Percentiles rank a stretch among this genome's conserved stretches.
These are phyloP conservation scores for Silvanus unidentatus DNA, from an alignment of 2,888 invertebrate genomes.

Conservation along the genomic window DNA sequence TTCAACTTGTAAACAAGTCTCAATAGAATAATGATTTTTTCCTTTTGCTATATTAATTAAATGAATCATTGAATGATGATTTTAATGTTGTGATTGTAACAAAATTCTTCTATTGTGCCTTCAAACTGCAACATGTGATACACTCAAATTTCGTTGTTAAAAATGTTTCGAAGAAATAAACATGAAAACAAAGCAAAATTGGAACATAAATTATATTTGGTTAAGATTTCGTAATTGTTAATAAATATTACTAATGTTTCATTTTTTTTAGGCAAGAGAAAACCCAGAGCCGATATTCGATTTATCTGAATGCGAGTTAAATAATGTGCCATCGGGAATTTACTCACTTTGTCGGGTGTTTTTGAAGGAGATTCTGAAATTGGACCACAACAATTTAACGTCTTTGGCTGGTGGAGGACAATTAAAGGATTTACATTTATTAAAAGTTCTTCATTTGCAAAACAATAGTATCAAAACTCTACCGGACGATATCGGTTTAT, in stretches of 20 bases:
- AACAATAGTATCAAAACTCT: constrained; percentile 59
- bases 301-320: constrained; percentile 70
- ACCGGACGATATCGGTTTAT: constrained; percentile 59
- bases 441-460: constrained; percentile 62
- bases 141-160: constrained; percentile 13
- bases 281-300: constrained; percentile 78
- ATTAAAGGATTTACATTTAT: constrained; percentile 61
- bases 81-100: no score
- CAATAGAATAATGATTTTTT: no score
- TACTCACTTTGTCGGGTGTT: constrained; percentile 77
- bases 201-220: constrained; percentile 57
- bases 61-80: no score
- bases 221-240: constrained; percentile 33
- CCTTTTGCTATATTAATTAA: no score
- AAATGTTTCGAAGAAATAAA: constrained; percentile 40
- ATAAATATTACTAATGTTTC: constrained; percentile 1
- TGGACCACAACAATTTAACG: constrained; percentile 64
- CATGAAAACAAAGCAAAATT: constrained; percentile 54
- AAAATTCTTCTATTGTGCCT: constrained; percentile 4
- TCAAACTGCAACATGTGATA: constrained; percentile 6
- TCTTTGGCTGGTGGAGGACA: constrained; percentile 66
- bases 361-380: constrained; percentile 64
- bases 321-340: constrained; percentile 68
- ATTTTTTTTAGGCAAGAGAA: constrained; percentile 57
- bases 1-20: no score